Evolutionary conservation across 2,888 invertebrate species (phyloP).

Genomic region (Trachelus tabidus): DNA sequence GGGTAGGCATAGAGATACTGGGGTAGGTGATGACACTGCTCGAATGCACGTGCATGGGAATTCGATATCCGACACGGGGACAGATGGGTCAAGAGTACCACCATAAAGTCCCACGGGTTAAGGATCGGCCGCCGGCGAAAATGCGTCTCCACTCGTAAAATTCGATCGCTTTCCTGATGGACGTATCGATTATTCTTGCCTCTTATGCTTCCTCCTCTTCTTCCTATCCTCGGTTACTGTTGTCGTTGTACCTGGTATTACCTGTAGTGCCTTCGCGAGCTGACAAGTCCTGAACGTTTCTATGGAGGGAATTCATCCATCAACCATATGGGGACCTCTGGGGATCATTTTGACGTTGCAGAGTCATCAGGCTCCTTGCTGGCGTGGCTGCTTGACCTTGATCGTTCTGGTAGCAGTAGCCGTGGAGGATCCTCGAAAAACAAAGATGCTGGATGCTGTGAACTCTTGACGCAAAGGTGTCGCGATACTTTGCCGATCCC

Average conservation of each 20-base stretch:
- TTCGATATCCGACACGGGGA: slow-evolving; percentile 48
- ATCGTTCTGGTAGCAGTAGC: background rate
- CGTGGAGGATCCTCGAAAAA: background rate
- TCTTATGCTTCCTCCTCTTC: background rate
- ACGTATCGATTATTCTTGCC: background rate
- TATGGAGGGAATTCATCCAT: background rate
- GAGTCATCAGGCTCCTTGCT: background rate
- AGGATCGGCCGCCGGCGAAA: slow-evolving; percentile 36
- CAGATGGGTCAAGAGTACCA: slow-evolving; percentile 56
- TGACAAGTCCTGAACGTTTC: background rate
- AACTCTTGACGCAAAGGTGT: background rate
- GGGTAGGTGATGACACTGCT: slow-evolving; percentile 63
- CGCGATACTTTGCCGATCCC: background rate
- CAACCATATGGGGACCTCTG: background rate
- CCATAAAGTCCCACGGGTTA: slow-evolving; percentile 55
- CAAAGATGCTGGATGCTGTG: background rate
- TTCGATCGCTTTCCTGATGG: slow-evolving; percentile 26
- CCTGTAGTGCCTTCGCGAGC: background rate
- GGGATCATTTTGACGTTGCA: background rate
- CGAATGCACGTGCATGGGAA: slow-evolving; percentile 65
- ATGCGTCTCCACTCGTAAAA: slow-evolving; percentile 53
- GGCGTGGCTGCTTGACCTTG: background rate
- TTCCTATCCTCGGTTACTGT: background rate
- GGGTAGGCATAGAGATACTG: slow-evolving; percentile 16
- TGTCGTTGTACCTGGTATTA: background rate